Evolutionary conservation across 2,113 vertebrate genomes (phyloP).

Genomic region (Vimba vimba): DNA sequence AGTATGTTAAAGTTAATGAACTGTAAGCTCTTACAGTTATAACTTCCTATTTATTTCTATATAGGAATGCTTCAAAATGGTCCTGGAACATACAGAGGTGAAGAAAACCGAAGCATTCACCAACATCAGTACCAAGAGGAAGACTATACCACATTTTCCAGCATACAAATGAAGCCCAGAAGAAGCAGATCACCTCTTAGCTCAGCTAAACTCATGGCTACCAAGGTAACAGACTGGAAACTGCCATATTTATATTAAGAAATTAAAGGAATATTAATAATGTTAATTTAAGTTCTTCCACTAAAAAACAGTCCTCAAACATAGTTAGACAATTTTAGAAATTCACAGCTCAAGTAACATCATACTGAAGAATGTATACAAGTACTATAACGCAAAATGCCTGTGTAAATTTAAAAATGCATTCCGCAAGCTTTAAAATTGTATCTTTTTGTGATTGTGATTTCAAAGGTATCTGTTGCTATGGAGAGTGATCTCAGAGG

Average conservation of each 20-base stretch:
- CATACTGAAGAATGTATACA: neutral
- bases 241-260: neutral
- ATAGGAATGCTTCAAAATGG: constrained; percentile 53
- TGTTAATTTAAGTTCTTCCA: neutral
- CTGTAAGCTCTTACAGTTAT: neutral
- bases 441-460: neutral
- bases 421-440: too few species aligned
- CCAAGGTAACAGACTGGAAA: constrained; percentile 28
- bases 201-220: constrained; percentile 30
- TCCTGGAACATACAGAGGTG: constrained; percentile 33
- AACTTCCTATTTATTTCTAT: neutral
- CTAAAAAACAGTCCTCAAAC: neutral
- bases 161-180: constrained; percentile 25
- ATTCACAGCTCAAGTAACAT: neutral
- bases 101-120: constrained; percentile 8
- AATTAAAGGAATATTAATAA: neutral
- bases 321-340: neutral
- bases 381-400: neutral
- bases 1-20: neutral
- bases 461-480: constrained; percentile 8
- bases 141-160: constrained; percentile 16
- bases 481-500: constrained; percentile 3
- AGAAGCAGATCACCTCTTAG: constrained; percentile 19
- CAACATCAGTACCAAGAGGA: constrained; percentile 18
- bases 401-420: too few species aligned